Base-by-base conservation (phyloP, 2,888 invertebrate species). In the Apotomis capreana region DNA sequence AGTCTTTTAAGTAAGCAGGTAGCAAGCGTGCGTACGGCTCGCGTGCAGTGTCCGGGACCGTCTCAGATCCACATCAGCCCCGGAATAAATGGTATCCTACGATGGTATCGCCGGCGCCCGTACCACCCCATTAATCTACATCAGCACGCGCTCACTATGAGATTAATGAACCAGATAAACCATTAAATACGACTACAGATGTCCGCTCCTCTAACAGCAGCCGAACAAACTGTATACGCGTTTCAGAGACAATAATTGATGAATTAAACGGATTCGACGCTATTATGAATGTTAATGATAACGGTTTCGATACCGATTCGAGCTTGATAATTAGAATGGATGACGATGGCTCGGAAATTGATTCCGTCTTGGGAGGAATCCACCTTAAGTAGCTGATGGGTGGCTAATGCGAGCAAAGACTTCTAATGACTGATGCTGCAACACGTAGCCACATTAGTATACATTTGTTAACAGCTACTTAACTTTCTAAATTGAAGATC, bases 101-200 rank as follows among this genome's bases (percentile, higher is more conserved):
- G 91, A 90, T 89, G 85, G 83, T 89, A 92, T 91, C 91, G 77
- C 78, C 80, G 83, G 83, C 87, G 85, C 85, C 85, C 81, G 84
- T 82, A 89, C 88, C 90, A 89, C 90, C 87, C 87, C 89, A 92
- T 92, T 92, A 89, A 92, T 92, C 92, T 90, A 89, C 91, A 92
- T 93, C 92, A 90, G 88, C 91, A 90, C 91, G 89, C 88, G 90
- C 87, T 85, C 82, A 81, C 88, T 84, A 87, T 83, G 87, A 88
- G 92, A 92, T 93, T 89, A 92, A 91, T 91, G 91, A 91, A 90
- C 86, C 83, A 86, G 92, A 92, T 92, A 91, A 90, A 87, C 87
- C 82, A 75, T 89, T 90, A 89, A 90, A 89, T 90, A 92, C 91
- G 86, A 87, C 88, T 89, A 87, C 88, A 89, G 88, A 88, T 89